Base-by-base conservation (phyloP, 2,797 vertebrate genomes). In the Coregonus suidteri region DNA sequence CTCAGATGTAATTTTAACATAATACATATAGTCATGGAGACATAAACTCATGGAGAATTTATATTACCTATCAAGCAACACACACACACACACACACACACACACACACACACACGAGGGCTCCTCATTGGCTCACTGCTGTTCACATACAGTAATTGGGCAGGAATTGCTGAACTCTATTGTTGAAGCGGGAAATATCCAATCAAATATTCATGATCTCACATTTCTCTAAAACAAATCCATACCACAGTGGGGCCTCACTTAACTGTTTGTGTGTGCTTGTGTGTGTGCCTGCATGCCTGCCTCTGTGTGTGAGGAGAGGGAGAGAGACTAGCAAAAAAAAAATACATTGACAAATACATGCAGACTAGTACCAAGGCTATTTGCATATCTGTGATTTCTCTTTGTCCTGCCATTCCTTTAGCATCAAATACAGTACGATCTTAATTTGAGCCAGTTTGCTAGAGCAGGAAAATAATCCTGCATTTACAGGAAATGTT, bases 361-460 rank as follows among this genome's bases (percentile, higher is more conserved):
- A 47, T 47, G 41, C 41, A 54, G 53, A 18, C 84, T 84, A 66
- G 35, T 35, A 52, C 53, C 15, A 66, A 78, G 62, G 72, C 81
- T 85, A 88, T 88, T 88, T 88, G 84, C 87, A 83, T 83, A 83
- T 77, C 76, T 77, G 56, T 65, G 76, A 80, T 82, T 82, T 75
- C 41, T 77, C 74, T 79, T 77, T 75, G 77, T 87, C 77, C 75
- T 52, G 41, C 62, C 64, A 78, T 81, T 81, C 77, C 80, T 82
- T 77, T 74, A 68, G 79, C 80, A 88, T 85, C 82, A 83, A 84
- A 87, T 81, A 47, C 9, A 47, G 9, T 47, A 47, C 9, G 2
- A 47, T 47, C 41, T 47, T 3, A 13, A 13, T 47, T 47, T 47
- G 41, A 13, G 41, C 9, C 9, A 13, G 41, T 13, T 47, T 47